phyloP scores from a whole-genome alignment of 2,113 vertebrate genomes.

The Dipodomys spectabilis region DNA sequence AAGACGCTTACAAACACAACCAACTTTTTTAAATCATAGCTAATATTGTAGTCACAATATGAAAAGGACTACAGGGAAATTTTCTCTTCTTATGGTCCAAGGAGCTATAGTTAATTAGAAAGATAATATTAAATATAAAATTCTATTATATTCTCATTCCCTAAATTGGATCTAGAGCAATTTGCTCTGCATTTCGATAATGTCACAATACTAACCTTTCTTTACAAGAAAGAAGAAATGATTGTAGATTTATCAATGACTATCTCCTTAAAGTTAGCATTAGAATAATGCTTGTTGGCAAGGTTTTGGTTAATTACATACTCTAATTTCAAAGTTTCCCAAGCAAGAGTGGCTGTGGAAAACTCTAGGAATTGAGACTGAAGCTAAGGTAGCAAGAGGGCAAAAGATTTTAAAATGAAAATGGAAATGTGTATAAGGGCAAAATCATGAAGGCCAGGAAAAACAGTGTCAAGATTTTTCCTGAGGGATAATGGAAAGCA shows the following conservation, averaged over 20 bases:
- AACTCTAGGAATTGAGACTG: neutral
- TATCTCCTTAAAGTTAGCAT: neutral
- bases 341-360: neutral
- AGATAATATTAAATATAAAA: neutral
- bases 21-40: neutral
- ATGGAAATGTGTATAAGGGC: accelerated
- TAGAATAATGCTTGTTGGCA: neutral
- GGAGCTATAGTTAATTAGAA: neutral
- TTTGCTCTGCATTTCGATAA: neutral
- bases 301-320: neutral
- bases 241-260: neutral
- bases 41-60: neutral
- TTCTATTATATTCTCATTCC: neutral
- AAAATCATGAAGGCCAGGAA: neutral
- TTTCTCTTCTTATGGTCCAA: neutral
- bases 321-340: neutral
- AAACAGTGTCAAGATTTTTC: neutral
- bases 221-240: neutral
- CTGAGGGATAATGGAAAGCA: neutral
- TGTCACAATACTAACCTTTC: neutral
- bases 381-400: neutral
- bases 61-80: neutral
- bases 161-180: neutral
- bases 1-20: neutral
- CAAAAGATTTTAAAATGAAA: neutral